A percentile compares a stretch with the other conserved stretches of the same genome.
Conservation (phyloP, 2,113 vertebrate genomes). For the Oreochromis aureus region DNA sequence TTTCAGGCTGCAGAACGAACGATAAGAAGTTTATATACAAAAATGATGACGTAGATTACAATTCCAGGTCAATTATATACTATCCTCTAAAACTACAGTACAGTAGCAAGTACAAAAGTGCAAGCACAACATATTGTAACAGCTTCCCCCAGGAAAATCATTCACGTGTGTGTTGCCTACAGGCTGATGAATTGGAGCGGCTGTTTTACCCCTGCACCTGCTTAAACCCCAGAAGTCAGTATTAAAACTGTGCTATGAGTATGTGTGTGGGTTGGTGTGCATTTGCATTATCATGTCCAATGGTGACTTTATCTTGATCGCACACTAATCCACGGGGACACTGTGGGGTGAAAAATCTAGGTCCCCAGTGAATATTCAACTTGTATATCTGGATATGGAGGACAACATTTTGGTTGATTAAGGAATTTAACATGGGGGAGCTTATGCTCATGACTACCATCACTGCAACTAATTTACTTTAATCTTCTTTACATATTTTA, state of each 20-base stretch:
- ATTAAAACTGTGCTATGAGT: neutral
- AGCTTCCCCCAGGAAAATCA: neutral
- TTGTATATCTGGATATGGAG: neutral
- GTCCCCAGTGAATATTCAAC: neutral
- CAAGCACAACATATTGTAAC: neutral
- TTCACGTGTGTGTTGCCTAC: neutral
- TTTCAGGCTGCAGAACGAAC: neutral
- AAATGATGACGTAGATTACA: neutral
- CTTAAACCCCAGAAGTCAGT: neutral
- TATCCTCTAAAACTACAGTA: neutral
- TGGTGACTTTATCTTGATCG: neutral
- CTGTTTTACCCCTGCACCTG: slow-evolving; percentile 31
- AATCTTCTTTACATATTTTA: neutral
- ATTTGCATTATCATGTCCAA: neutral
- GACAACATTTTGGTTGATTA: neutral
- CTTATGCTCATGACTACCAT: neutral
- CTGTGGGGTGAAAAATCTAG: neutral
- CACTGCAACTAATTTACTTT: neutral
- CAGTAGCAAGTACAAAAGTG: neutral
- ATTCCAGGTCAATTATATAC: neutral
- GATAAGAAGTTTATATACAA: neutral
- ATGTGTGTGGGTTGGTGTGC: neutral
- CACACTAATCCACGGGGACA: neutral
- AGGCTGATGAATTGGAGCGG: slow-evolving; percentile 7
- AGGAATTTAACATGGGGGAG: neutral